phyloP scores from a whole-genome alignment of 2,797 vertebrate species.

The Chelonia mydas region DNA sequence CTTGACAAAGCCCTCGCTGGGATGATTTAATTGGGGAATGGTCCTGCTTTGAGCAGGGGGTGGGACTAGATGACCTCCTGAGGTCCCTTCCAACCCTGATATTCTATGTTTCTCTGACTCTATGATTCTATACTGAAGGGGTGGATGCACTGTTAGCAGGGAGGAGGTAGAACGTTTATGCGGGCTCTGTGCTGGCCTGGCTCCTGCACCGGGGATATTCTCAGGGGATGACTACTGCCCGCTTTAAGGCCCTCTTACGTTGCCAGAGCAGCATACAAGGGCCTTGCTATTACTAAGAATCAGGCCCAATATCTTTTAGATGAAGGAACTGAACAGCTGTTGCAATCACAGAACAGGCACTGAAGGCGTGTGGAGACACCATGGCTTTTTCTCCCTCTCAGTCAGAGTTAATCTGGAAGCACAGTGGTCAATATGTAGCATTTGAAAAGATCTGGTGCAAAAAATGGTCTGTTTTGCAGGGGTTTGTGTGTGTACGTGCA shows the following conservation, averaged over 20 bases:
- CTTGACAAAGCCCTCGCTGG: too few species aligned
- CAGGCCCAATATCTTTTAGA: background rate
- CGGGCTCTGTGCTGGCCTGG: background rate
- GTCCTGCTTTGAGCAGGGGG: too few species aligned
- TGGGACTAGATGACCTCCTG: too few species aligned
- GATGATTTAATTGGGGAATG: too few species aligned
- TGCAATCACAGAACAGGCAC: background rate
- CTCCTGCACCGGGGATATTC: background rate
- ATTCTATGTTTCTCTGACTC: too few species aligned
- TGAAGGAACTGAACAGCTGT: background rate
- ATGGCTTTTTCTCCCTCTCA: background rate
- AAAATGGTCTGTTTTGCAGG: background rate
- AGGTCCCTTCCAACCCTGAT: too few species aligned
- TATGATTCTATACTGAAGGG: background rate
- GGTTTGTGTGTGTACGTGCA: rapidly evolving
- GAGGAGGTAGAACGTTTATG: background rate
- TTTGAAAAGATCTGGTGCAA: background rate
- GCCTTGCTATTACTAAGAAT: background rate
- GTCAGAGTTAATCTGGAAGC: background rate
- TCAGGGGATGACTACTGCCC: background rate
- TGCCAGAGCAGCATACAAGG: background rate
- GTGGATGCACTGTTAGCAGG: background rate
- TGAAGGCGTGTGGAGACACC: background rate
- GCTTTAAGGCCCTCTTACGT: background rate
- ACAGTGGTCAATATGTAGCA: background rate